phyloP scores from a whole-genome alignment of 1,140 invertebrate species.

The Telenomus remus region DNA sequence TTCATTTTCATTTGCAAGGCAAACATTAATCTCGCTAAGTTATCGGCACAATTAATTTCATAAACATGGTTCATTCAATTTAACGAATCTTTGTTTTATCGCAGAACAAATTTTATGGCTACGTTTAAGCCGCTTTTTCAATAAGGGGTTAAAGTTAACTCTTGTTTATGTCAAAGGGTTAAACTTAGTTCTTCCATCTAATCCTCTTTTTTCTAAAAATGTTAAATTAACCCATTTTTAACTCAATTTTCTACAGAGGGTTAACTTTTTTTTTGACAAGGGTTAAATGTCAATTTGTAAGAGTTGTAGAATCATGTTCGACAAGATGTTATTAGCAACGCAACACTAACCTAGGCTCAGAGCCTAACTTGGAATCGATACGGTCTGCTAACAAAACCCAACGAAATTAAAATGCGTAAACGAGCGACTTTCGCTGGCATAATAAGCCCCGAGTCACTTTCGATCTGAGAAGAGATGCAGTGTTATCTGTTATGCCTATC shows the following conservation, averaged over 20 bases:
- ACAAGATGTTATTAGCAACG: constrained; percentile 37
- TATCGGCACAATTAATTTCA: constrained; percentile 4
- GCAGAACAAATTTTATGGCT: too few species aligned
- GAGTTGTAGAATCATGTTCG: constrained; percentile 25
- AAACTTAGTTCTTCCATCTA: too few species aligned
- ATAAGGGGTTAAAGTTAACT: too few species aligned
- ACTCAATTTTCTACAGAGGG: too few species aligned
- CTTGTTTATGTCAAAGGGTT: too few species aligned
- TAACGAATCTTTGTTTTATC: too few species aligned
- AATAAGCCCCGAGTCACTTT: constrained; percentile 33
- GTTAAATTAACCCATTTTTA: too few species aligned
- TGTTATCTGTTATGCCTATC: constrained; percentile 21
- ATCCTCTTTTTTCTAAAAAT: too few species aligned
- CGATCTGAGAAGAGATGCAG: constrained; percentile 28
- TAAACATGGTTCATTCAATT: too few species aligned
- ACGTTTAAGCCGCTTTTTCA: too few species aligned
- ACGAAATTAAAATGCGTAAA: constrained; percentile 43
- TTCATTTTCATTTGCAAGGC: constrained; percentile 29
- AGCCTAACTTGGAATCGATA: constrained; percentile 10
- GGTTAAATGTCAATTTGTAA: too few species aligned
- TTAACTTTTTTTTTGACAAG: too few species aligned
- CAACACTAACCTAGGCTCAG: constrained; percentile 42
- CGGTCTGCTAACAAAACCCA: constrained; percentile 22
- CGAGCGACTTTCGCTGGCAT: constrained; percentile 37
- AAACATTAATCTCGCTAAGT: constrained; percentile 31